phyloP scores from a whole-genome alignment of 2,113 vertebrate genomes.

The Hippocampus barbouri region DNA sequence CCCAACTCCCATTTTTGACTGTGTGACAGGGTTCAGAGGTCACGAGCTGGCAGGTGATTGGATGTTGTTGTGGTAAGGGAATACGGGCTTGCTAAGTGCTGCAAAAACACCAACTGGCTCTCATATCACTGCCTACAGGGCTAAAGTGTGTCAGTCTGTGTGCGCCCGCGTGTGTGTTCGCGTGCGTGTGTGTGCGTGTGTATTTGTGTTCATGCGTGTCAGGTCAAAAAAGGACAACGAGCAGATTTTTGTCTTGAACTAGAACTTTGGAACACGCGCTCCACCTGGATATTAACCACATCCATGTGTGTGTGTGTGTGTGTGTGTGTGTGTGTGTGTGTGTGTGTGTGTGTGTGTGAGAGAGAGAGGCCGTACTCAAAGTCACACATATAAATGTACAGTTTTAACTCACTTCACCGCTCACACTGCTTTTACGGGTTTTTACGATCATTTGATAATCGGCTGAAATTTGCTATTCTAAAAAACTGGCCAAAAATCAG shows the following conservation, averaged over 20 bases:
- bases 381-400: not conserved
- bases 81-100: slow-evolving; percentile 59
- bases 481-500: no score
- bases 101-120: slow-evolving; percentile 70
- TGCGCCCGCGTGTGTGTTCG: slow-evolving; percentile 22
- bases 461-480: no score
- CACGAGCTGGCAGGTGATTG: slow-evolving; percentile 64
- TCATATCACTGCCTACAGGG: slow-evolving; percentile 61
- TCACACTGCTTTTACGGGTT: no score
- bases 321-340: not conserved
- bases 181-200: slow-evolving; percentile 11
- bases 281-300: slow-evolving; percentile 55
- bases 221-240: slow-evolving; percentile 58
- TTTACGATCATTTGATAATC: no score
- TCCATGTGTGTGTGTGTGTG: slow-evolving; percentile 32
- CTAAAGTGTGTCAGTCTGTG: slow-evolving; percentile 27
- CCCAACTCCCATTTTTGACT: slow-evolving; percentile 13
- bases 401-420: not conserved
- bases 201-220: slow-evolving; percentile 16
- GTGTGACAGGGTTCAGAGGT: slow-evolving; percentile 60
- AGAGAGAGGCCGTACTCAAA: not conserved
- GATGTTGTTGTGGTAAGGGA: slow-evolving; percentile 72
- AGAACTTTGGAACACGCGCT: slow-evolving; percentile 46
- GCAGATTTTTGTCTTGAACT: slow-evolving; percentile 63
- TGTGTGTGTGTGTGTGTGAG: no score